Conservation (phyloP, 2,888 invertebrate species). For the Chrysopilus asiliformis region DNA sequence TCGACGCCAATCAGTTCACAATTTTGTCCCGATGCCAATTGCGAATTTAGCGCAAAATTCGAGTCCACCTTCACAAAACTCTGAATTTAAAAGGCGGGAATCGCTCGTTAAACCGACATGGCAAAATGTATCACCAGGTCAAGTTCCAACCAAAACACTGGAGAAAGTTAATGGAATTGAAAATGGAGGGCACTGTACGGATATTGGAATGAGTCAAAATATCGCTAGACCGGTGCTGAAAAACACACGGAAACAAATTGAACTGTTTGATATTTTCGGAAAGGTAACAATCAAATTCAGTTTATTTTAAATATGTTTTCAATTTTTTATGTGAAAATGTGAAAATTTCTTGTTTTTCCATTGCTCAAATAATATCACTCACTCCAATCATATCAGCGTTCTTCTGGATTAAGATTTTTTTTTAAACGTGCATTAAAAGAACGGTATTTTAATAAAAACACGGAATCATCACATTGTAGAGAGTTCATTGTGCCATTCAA, state of each 20-base stretch:
- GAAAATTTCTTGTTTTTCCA: no score
- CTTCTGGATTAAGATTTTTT: no score
- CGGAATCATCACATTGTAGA: no score
- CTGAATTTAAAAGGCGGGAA: slow-evolving; percentile 24
- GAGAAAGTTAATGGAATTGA: slow-evolving; percentile 31
- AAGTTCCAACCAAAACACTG: slow-evolving; percentile 30
- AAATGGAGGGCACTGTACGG: slow-evolving; percentile 9
- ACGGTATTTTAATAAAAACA: no score
- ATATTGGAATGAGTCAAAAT: slow-evolving; percentile 1
- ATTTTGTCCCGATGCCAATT: no score
- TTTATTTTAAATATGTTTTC: no score
- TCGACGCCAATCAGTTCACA: slow-evolving; percentile 18
- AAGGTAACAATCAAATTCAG: no score
- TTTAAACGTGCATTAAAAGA: no score
- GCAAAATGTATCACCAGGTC: slow-evolving; percentile 35
- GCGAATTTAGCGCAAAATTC: slow-evolving; percentile 3
- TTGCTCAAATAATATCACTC: no score
- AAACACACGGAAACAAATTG: slow-evolving; percentile 19
- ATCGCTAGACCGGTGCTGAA: slow-evolving; percentile 7
- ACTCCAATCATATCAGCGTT: no score
- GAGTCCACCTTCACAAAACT: slow-evolving; percentile 3
- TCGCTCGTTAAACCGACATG: slow-evolving; percentile 36
- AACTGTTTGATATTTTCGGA: slow-evolving; percentile 27
- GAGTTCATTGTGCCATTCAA: no score
- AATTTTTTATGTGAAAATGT: no score